Evolutionary conservation across 2,113 vertebrate genomes (phyloP), one percentile per base, ranked within the genome.

Genomic region (Rhizomys pruinosus): DNA sequence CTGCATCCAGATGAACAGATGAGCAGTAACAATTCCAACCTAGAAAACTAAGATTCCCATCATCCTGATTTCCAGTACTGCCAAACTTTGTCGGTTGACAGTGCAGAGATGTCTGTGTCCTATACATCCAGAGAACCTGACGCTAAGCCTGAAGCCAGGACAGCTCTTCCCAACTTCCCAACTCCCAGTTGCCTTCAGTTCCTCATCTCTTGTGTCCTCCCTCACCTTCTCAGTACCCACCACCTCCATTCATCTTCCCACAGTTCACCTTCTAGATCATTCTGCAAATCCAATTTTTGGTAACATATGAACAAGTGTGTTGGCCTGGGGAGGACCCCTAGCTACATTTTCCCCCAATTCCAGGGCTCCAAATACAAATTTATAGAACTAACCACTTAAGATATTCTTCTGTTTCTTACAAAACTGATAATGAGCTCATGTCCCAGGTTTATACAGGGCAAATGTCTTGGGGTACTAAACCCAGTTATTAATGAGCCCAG

Each of bases 401-500:
- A 39, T 16, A 2, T 29, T 68, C 59, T 91, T 57, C 66, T 69
- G 44, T 44, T 73, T 84, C 77, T 90, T 61, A 69, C 20, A 87
- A 89, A 92, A 90, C 1, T 42, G 19, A 34, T 74, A 12, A 86
- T 84, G 72, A 92, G n/a, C 16, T 92, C 66, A 39, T n/a, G 59
- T 39, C 16, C 52, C 52, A 61, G 47, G 27, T 47, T 92, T 90
- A 64, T 63, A 47, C 81, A 39, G 79, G 92, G 4, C 7, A 68
- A 57, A 81, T 79, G 34, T 85, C 90, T 91, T 71, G 47, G 68
- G 78, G 92, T 59, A 64, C 27, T 29, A 69, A 78, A 47, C 52
- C 39, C 59, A 77, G 68, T 11, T 77, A 34, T 63, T 94, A 95
- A 95, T 92, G 94, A 96, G 73, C 69, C 34, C 44, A 78, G 92